Evolutionary conservation across 2,888 invertebrate genomes (phyloP).

Genomic region (Laothoe populi): DNA sequence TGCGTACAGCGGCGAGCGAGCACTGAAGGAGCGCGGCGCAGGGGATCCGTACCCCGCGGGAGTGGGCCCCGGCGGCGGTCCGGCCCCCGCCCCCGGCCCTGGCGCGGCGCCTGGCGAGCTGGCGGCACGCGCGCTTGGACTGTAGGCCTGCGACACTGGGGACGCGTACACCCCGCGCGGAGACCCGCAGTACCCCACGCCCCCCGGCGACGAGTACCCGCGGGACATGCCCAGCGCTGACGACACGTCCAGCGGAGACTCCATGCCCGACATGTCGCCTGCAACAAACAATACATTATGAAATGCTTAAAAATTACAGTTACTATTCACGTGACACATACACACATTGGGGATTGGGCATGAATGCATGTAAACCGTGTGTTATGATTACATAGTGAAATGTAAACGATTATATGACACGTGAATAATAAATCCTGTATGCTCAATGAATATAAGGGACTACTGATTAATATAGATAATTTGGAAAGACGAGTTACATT

Average conservation of each 20-base stretch:
- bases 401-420: too few species aligned
- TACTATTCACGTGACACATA: background rate
- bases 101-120: conserved; percentile 44
- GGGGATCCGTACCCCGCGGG: conserved; percentile 44
- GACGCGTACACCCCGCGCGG: conserved; percentile 75
- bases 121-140: conserved; percentile 54
- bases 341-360: too few species aligned
- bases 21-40: conserved; percentile 55
- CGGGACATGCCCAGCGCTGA: conserved; percentile 44
- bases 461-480: too few species aligned
- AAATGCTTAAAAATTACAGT: too few species aligned
- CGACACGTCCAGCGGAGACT: conserved; percentile 54
- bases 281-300: background rate
- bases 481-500: too few species aligned
- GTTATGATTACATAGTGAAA: too few species aligned
- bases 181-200: conserved; percentile 54
- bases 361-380: too few species aligned
- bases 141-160: conserved; percentile 67
- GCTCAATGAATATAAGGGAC: too few species aligned
- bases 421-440: too few species aligned
- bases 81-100: conserved; percentile 31
- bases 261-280: conserved; percentile 50
- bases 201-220: conserved; percentile 53
- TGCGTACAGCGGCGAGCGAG: conserved; percentile 66
- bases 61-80: conserved; percentile 22